Evolutionary conservation across 2,113 vertebrate species (phyloP).

Genomic region (Formicarius rufipectus): DNA sequence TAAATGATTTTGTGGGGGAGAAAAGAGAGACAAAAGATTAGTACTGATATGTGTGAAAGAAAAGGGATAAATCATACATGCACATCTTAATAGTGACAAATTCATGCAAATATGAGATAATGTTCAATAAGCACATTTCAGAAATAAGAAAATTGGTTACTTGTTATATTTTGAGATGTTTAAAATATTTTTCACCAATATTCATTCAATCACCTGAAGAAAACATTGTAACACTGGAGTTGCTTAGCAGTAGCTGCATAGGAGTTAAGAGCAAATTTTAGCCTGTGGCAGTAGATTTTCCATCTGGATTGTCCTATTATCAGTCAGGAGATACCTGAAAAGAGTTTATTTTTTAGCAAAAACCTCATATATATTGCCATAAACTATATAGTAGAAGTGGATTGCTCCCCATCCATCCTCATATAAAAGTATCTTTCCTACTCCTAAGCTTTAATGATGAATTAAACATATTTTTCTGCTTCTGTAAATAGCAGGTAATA

Average conservation of each 20-base stretch:
- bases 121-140: neutral
- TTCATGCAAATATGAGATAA: neutral
- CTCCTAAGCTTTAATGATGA: neutral
- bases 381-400: neutral
- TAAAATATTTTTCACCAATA: neutral
- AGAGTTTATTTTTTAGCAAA: neutral
- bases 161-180: neutral
- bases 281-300: neutral
- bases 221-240: neutral
- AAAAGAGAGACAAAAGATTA: neutral
- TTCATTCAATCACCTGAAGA: neutral
- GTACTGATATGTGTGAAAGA: neutral
- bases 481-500: neutral
- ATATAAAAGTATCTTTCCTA: neutral
- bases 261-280: neutral
- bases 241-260: neutral
- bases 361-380: neutral
- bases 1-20: neutral
- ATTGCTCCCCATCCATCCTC: accelerated
- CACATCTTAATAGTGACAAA: neutral
- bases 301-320: neutral
- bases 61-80: neutral
- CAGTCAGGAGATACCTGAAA: neutral
- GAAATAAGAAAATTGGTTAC: neutral
- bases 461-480: neutral